Evolutionary conservation across 2,888 invertebrate genomes (phyloP), one percentile per base, ranked within the genome.

Genomic region (Acleris holmiana): DNA sequence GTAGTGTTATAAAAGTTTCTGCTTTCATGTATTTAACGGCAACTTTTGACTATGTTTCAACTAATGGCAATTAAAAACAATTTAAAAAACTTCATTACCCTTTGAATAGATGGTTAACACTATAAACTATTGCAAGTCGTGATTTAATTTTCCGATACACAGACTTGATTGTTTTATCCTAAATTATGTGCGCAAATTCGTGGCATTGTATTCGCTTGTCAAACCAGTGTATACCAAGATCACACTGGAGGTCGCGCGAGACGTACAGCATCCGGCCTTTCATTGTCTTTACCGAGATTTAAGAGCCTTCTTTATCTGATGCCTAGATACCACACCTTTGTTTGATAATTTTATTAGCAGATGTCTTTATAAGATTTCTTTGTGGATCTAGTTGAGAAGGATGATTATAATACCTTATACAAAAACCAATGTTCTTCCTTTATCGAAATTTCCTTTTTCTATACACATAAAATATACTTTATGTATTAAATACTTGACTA

Each of bases 181-280:
- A 50, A 17, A 13, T 46, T 13, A 18, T 47, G 25, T 46, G 44
- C 56, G 44, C 56, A 46, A 62, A 62, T 50, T 19, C 25, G 13
- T 57, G 17, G 35, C 54, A 59, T 60, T 65, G 64, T 59, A 46
- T 58, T 55, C 13, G 49, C 55, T 47, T 57, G 71, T 67, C 69
- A 68, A 71, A 69, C 68, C 66, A 67, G 67, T 66, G 64, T 66
- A 62, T 60, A 61, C 61, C 54, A 50, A 47, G 59, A 75, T 71
- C 72, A 70, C 72, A 73, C 71, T 72, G 73, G 76, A 82, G 84
- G 82, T 77, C 81, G 74, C 68, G 58, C 68, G 75, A 80, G 86
- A 83, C 76, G 76, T 68, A 78, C 75, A 65, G 75, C 84, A 83
- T 88, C 88, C 87, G 85, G 82, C 69, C 73, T 67, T 70, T 74